These are phyloP conservation scores for Pygoscelis adeliae DNA, from an alignment of 2,113 vertebrate genomes.

Conservation along the genomic window DNA sequence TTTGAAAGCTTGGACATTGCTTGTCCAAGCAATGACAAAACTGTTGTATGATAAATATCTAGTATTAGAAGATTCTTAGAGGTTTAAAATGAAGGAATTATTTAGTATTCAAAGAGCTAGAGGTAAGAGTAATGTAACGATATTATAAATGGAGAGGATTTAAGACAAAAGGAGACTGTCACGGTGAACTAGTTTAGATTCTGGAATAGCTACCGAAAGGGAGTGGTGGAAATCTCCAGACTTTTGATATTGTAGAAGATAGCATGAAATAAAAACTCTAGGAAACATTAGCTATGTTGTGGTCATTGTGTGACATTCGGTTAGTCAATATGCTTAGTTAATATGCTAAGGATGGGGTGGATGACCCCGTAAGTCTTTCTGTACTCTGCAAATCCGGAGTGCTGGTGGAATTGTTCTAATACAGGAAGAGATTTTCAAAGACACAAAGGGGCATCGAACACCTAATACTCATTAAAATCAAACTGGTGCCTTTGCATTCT, in stretches of 20 bases:
- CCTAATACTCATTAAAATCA: neutral
- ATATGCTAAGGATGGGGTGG: neutral
- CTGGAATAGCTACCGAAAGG: neutral
- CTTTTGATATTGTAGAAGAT: neutral
- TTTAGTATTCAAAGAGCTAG: conserved; percentile 15
- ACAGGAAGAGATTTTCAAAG: neutral
- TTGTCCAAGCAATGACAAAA: conserved; percentile 9
- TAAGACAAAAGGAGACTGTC: conserved; percentile 7
- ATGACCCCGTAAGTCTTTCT: neutral
- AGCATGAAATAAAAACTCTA: neutral
- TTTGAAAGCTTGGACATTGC: neutral
- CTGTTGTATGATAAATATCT: neutral
- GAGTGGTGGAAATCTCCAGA: neutral
- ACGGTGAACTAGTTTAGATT: neutral
- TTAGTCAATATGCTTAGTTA: neutral
- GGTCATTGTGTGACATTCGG: neutral
- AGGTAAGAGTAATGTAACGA: neutral
- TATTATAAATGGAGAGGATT: conserved; percentile 1
- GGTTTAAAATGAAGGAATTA: conserved; percentile 9
- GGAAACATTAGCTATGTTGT: neutral
- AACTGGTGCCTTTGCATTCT: neutral
- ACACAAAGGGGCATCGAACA: neutral
- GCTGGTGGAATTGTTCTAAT: neutral
- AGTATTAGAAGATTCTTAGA: neutral
- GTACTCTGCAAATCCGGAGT: neutral